A percentile compares a stretch with the other conserved stretches of the same genome.
These are phyloP conservation scores for Phycodurus eques DNA, from an alignment of 2,113 vertebrate species.

Conservation along the genomic window DNA sequence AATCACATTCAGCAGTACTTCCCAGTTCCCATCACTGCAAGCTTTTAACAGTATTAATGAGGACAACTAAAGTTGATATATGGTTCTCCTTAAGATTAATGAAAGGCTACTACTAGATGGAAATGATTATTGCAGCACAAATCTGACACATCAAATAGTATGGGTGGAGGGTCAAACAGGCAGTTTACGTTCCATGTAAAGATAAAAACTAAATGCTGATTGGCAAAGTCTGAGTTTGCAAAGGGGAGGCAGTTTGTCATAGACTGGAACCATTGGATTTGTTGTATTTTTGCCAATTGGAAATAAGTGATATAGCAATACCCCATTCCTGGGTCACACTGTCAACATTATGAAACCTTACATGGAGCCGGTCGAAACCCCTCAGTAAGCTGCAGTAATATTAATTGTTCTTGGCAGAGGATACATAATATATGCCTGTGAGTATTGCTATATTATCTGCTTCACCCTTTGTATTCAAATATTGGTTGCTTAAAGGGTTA, in stretches of 20 bases:
- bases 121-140: slow-evolving; percentile 17
- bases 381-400: too few relatives aligned
- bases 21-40: slow-evolving; percentile 36
- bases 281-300: too few relatives aligned
- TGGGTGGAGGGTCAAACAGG: slow-evolving; percentile 6
- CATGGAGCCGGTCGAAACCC: too few relatives aligned
- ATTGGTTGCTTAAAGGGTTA: too few relatives aligned
- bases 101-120: slow-evolving; percentile 6
- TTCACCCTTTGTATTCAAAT: too few relatives aligned
- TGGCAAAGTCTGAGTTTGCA: slow-evolving; percentile 26
- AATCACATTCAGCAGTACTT: slow-evolving; percentile 32
- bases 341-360: too few relatives aligned
- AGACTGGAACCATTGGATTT: background rate
- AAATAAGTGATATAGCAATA: too few relatives aligned
- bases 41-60: slow-evolving; percentile 24
- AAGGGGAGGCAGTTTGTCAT: background rate
- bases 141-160: slow-evolving; percentile 7
- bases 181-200: slow-evolving; percentile 2
- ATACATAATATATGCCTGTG: too few relatives aligned
- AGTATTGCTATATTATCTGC: too few relatives aligned
- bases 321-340: too few relatives aligned
- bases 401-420: too few relatives aligned
- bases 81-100: slow-evolving; percentile 4
- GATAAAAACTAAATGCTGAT: slow-evolving; percentile 34
- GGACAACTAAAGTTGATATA: slow-evolving; percentile 19